A percentile compares a stretch with the other conserved stretches of the same genome.
phyloP scores from a whole-genome alignment of 2,888 invertebrate genomes.

The Chesias legatella region DNA sequence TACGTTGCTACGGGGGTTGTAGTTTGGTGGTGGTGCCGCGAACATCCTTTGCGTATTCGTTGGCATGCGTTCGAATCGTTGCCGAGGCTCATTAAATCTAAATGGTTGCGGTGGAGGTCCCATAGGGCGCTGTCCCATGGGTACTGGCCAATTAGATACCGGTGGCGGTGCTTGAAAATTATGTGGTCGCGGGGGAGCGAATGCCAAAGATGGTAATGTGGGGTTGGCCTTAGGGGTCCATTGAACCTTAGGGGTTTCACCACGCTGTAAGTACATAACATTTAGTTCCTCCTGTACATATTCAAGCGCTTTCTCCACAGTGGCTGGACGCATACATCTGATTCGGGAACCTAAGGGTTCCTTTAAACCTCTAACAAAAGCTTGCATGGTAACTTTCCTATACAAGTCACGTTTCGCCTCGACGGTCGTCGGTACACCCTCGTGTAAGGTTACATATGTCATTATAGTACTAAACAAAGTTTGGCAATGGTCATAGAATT shows the following conservation, averaged over 20 bases:
- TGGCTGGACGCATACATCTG: constrained; percentile 31
- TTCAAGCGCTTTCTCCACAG: constrained; percentile 29
- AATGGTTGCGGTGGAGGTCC: background rate
- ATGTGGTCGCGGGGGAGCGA: background rate
- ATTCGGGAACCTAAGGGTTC: constrained; percentile 31
- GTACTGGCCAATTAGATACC: background rate
- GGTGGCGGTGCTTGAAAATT: background rate
- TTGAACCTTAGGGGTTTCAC: too few relatives aligned
- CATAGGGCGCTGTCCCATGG: background rate
- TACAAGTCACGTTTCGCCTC: constrained; percentile 24
- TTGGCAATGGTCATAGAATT: constrained; percentile 30
- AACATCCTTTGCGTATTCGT: background rate
- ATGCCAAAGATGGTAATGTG: background rate
- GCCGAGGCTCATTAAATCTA: background rate
- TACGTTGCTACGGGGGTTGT: constrained; percentile 22
- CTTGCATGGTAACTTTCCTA: constrained; percentile 28
- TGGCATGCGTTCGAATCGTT: background rate
- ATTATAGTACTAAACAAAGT: constrained; percentile 31
- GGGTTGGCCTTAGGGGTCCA: too few relatives aligned
- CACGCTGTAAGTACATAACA: constrained; percentile 24
- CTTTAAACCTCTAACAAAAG: constrained; percentile 25
- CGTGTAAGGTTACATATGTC: constrained; percentile 27
- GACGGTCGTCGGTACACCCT: constrained; percentile 20
- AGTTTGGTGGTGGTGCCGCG: constrained; percentile 15
- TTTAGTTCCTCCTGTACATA: constrained; percentile 31